Percentiles rank a stretch among this genome's conserved stretches.
Conservation (phyloP, 2,113 vertebrate species). For the Malurus alboscapulatus region DNA sequence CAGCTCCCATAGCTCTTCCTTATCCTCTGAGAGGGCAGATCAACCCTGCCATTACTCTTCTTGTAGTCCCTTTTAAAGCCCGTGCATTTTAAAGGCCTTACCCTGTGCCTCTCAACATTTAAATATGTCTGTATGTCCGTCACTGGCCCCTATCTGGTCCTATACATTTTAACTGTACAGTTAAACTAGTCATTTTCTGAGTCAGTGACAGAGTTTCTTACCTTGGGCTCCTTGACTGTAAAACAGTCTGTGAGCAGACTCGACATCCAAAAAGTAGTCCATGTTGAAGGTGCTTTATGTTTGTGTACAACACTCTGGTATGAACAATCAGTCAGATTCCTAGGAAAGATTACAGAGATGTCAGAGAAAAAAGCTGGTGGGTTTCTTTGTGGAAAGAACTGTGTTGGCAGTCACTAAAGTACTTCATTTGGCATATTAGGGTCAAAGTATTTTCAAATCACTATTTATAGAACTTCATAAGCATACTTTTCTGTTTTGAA, state of each 20-base stretch:
- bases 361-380: background rate
- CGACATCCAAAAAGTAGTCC: constrained; percentile 83
- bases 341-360: constrained; percentile 33
- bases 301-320: background rate
- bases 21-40: background rate
- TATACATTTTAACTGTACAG: background rate
- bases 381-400: constrained; percentile 5
- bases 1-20: background rate
- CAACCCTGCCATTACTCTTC: background rate
- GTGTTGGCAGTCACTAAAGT: background rate
- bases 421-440: constrained; percentile 27
- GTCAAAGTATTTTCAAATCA: constrained; percentile 14
- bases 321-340: constrained; percentile 57
- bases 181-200: background rate
- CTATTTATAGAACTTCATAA: constrained; percentile 3
- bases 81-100: background rate
- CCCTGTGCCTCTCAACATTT: background rate
- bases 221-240: constrained; percentile 85
- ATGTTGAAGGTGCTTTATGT: constrained; percentile 69
- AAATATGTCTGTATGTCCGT: background rate
- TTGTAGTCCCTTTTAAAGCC: background rate
- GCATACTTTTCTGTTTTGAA: constrained; percentile 4
- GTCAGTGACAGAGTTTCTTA: constrained; percentile 45
- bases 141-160: background rate
- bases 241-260: constrained; percentile 80